Base-by-base conservation (phyloP, 2,797 vertebrate species). In the Odontamblyopus lacepedii region DNA sequence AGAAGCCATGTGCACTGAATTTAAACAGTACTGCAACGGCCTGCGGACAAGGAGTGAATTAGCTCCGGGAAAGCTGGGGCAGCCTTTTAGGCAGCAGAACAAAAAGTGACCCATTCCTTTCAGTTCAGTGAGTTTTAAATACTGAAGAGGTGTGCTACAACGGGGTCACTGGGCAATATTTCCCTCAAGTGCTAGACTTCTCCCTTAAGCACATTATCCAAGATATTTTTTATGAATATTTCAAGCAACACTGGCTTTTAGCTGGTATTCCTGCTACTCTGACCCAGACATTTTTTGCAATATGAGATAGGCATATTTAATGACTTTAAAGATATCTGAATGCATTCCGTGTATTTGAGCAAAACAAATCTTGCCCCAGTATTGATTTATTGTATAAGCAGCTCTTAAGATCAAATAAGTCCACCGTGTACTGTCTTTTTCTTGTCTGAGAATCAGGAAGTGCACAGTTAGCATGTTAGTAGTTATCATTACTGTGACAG, bases 81-180 rank as follows among this genome's bases (percentile, higher is more conserved):
- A 66, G 57, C 67, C 63, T 87, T 83, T 87, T 63, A 78, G 29
- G 62, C 80, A 82, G 73, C 69, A 67, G 71, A 48, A 75, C 56
- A 78, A 72, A 56, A 62, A 48, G 7, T 1, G 65, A 80, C 72
- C 77, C 51, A 30, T 79, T 85, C 67, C 38, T 67, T 75, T 77
- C 57, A 80, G 71, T 72, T 79, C 64, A 68, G 68, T 32, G 29
- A 62, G 73, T 67, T 80, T 77, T 70, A 77, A 84, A 76, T 48
- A 73, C 53, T 72, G 75, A 74, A 67, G 73, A 69, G 63, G 55
- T 70, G 26, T 59, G 32, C 84, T 80, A 80, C 61, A 79, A 60
- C 38, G 44, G 74, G 81, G 77, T 87, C 80, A 79, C 63, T 60
- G 63, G 68, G 53, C 66, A 76, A 57, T 2, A 55, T 29, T 19